Evolutionary conservation across 2,888 invertebrate species (phyloP), one percentile per base, ranked within the genome.

Genomic region (Drosophila austrosaltans): DNA sequence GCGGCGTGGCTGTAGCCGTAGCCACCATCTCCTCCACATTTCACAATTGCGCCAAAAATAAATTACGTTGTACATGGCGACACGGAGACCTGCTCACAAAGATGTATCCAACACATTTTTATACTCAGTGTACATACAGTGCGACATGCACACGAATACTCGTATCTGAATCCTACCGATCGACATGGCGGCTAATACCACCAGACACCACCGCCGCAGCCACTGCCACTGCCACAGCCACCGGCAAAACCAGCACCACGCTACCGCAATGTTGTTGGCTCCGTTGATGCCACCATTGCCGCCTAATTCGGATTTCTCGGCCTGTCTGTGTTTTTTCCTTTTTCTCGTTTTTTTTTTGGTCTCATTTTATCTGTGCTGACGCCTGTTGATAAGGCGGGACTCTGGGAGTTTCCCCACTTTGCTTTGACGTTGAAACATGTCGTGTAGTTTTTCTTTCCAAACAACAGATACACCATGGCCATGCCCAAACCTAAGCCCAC

Each of bases 21-120:
- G 36, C 36, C 42, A 62, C 63, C 64, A 56, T 40, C 72, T 68
- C 63, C 39, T 53, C n/a, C 25, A 28, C 39, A 25, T 68, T 58
- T 61, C 64, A 40, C 80, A 81, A 79, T 76, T 81, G 82, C 70
- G 78, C 80, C 82, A 80, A 82, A 82, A 82, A 82, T 82, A 82
- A 82, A 82, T 82, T 78, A 76, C 79, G 64, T 66, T 79, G 77
- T 74, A 71, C 76, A 58, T 64, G 69, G 74, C 71, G 73, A 69
- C 73, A 77, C 69, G 68, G 69, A 73, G 73, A 67, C 75, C 69
- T 54, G 64, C 66, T 69, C 42, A 68, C 67, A 73, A 65, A 72
- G 77, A 72, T 67, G 66, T 77, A 77, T 70, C 70, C 74, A 66
- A 63, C 71, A 60, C 57, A 65, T 44, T 63, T 66, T 66, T 60